Conservation (phyloP, 2,888 invertebrate species). For the Thecophora atra region DNA sequence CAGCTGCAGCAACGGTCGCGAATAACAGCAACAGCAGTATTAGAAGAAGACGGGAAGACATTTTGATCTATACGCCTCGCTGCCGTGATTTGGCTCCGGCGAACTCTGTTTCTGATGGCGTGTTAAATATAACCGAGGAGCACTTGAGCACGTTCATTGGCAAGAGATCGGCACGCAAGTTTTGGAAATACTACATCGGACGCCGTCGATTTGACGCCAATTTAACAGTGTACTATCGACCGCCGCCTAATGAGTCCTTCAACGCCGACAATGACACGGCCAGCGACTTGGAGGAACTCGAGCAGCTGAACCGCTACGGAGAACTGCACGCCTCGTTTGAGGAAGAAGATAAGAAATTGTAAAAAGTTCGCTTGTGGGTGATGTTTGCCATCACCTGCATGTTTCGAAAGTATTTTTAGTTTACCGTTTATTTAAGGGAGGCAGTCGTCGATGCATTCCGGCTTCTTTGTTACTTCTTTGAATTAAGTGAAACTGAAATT, state of each 20-base stretch:
- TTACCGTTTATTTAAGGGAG: neutral
- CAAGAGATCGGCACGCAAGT: conserved; percentile 50
- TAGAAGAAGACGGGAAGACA: conserved; percentile 41
- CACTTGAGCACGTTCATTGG: conserved; percentile 54
- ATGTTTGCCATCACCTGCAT: neutral
- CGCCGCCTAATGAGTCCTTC: conserved; percentile 42
- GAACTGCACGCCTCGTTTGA: conserved; percentile 46
- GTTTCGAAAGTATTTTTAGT: neutral
- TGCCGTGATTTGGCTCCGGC: conserved; percentile 24
- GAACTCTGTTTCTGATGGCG: conserved; percentile 36
- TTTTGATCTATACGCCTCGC: conserved; percentile 52
- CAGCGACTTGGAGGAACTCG: conserved; percentile 54
- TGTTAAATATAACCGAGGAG: conserved; percentile 54
- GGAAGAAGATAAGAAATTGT: conserved; percentile 10
- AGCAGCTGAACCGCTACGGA: conserved; percentile 47
- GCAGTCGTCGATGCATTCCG: neutral
- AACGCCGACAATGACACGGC: conserved; percentile 38
- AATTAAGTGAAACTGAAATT: no score
- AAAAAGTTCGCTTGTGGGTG: no score
- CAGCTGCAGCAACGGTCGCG: conserved; percentile 31
- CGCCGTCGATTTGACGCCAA: conserved; percentile 53
- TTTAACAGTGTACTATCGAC: conserved; percentile 55
- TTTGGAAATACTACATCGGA: conserved; percentile 54
- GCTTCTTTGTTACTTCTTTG: no score
- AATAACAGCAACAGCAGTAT: neutral